Evolutionary conservation across 2,888 invertebrate species (phyloP).

Genomic region (Sussaba pulchella): DNA sequence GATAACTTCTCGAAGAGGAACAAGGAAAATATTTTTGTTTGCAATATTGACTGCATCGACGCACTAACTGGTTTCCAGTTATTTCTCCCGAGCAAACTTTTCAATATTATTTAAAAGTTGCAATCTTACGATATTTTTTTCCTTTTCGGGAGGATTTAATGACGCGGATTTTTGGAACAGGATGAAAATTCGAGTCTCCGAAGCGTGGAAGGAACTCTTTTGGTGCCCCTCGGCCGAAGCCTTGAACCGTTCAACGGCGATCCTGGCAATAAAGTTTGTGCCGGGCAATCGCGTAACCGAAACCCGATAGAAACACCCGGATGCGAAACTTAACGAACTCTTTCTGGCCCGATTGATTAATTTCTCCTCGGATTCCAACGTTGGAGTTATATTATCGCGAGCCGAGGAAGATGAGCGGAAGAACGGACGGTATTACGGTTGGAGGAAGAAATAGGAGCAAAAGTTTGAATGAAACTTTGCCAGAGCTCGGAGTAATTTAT

Average conservation of each 20-base stretch:
- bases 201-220: background rate
- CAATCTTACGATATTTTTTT: background rate
- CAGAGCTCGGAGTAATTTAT: conserved; percentile 59
- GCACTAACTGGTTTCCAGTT: background rate
- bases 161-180: conserved; percentile 1
- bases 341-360: conserved; percentile 62
- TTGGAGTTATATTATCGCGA: conserved; percentile 61
- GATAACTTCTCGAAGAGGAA: no score
- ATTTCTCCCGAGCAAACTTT: background rate
- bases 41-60: background rate
- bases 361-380: conserved; percentile 57
- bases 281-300: conserved; percentile 62
- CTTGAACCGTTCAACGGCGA: background rate
- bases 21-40: no score
- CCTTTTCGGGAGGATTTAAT: background rate
- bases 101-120: background rate
- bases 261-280: conserved; percentile 58
- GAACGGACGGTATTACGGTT: conserved; percentile 29
- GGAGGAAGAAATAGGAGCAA: conserved; percentile 39
- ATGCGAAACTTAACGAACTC: conserved; percentile 67
- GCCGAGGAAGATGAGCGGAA: conserved; percentile 42
- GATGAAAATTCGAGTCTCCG: background rate
- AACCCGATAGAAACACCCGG: conserved; percentile 61
- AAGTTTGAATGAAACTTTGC: conserved; percentile 59
- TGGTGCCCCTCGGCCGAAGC: background rate